phyloP scores from a whole-genome alignment of 2,113 vertebrate genomes.

The Bujurquina vittata region DNA sequence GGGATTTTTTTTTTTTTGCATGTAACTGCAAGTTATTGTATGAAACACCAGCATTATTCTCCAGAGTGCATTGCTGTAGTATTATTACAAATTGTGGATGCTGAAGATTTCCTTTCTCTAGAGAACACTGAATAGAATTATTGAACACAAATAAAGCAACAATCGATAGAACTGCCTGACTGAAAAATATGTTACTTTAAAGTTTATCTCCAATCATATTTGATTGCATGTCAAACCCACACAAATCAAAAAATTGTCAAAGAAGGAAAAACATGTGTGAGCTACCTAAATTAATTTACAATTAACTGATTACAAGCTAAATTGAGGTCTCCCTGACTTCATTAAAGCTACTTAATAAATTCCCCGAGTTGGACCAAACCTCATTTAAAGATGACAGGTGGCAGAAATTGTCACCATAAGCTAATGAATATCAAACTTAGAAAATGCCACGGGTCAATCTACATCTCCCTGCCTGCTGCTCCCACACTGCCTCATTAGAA shows the following conservation, averaged over 20 bases:
- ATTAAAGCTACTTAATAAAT: conserved; percentile 47
- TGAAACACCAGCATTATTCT: background rate
- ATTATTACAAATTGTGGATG: background rate
- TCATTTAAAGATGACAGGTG: conserved; percentile 15
- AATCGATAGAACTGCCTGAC: background rate
- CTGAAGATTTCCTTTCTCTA: rapidly evolving
- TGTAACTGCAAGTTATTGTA: rapidly evolving
- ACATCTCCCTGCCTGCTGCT: background rate
- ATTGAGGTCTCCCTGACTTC: conserved; percentile 26
- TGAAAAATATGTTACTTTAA: background rate
- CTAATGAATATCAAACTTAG: background rate
- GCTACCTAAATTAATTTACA: conserved; percentile 15
- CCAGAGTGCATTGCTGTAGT: background rate
- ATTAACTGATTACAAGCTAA: conserved; percentile 54
- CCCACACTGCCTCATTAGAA: conserved; percentile 27
- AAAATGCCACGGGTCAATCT: background rate
- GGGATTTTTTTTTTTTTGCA: background rate
- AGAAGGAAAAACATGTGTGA: conserved; percentile 5
- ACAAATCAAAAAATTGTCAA: background rate
- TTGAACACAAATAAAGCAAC: background rate
- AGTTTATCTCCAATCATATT: rapidly evolving
- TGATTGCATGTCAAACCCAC: background rate
- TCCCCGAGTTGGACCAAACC: conserved; percentile 49
- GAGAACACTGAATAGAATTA: rapidly evolving
- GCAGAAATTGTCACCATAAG: conserved; percentile 17